Evolutionary conservation across 2,888 invertebrate species (phyloP).

Genomic region (Itoplectis maculator): DNA sequence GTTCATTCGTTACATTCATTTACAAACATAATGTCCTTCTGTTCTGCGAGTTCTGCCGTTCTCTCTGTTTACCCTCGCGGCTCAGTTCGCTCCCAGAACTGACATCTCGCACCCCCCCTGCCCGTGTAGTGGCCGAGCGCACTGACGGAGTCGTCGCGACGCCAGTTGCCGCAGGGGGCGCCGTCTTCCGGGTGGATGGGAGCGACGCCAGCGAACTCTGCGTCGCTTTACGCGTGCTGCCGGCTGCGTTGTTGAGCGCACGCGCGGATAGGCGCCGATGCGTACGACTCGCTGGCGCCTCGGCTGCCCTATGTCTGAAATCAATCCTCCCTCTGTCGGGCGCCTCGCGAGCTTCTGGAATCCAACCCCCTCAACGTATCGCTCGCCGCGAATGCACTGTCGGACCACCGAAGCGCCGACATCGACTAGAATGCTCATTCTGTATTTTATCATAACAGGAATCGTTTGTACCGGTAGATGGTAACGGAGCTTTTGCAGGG

Average conservation of each 20-base stretch:
- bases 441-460: too few species aligned
- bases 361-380: too few species aligned
- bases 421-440: too few species aligned
- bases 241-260: too few species aligned
- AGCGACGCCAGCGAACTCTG: conserved; percentile 40
- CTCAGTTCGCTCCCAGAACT: conserved; percentile 29
- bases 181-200: conserved; percentile 31
- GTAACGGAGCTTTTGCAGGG: not conserved
- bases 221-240: not conserved
- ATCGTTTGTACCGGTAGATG: not conserved
- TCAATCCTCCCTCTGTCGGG: too few species aligned
- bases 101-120: conserved; percentile 54
- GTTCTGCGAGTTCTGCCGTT: conserved; percentile 15
- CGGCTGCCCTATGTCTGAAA: too few species aligned
- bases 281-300: too few species aligned
- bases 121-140: conserved; percentile 52
- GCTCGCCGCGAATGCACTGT: too few species aligned
- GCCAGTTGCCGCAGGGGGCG: conserved; percentile 33
- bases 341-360: too few species aligned
- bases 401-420: too few species aligned
- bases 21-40: conserved; percentile 10
- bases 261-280: too few species aligned
- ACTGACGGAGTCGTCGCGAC: not conserved
- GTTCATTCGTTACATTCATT: not conserved
- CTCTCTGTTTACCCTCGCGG: conserved; percentile 5